Base-by-base conservation (phyloP, 2,888 invertebrate species). In the Eupithecia tripunctaria region DNA sequence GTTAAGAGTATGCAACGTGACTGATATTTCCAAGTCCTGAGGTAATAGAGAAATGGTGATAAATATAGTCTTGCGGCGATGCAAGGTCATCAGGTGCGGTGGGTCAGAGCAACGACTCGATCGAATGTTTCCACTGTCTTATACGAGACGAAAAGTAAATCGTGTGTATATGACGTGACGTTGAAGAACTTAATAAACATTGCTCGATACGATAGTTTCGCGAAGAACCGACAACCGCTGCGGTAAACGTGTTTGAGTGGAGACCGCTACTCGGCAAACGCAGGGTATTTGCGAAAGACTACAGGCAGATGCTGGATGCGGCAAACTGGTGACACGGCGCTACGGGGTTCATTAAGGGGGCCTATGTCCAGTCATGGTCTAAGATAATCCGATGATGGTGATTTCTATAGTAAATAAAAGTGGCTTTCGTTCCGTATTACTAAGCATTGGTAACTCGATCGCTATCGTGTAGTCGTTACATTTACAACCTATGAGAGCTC, bases 41-140 rank as follows among this genome's bases (percentile, higher is more conserved):
- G 29, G 66, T 72, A 73, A 68, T 79, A 78, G 77, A 76, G 76
- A 76, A 75, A 73, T 79, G 72, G 60, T 62, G 73, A 72, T 78
- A 76, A 75, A 77, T 68, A 74, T 72, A 65, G 73, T 62, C 32
- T 75, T 67, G 75, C 60, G 56, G 5, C 80, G 79, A 75, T 83
- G 88, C 91, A 92, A 93, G 92, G 92, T 89, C 90, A 88, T 84
- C 92, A 91, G 92, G 93, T 93, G 91, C 80, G 65, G 79, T 65
- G 83, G 85, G 88, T 85, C 89, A 86, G 89, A 90, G 89, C 92
- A 90, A 88, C 90, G 89, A 89, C 89, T 85, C 74, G 72, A 71
- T 62, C 70, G 80, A 74, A 62, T 70, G 79, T 77, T 27, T 82
- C 84, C 93, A 86, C 74, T 86, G 80, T 73, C 47, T 14, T 51